Percentiles rank a stretch among this genome's conserved stretches.
These are phyloP conservation scores for Poeciliopsis paucimaculata DNA, from an alignment of 2,797 vertebrate species.

Conservation along the genomic window DNA sequence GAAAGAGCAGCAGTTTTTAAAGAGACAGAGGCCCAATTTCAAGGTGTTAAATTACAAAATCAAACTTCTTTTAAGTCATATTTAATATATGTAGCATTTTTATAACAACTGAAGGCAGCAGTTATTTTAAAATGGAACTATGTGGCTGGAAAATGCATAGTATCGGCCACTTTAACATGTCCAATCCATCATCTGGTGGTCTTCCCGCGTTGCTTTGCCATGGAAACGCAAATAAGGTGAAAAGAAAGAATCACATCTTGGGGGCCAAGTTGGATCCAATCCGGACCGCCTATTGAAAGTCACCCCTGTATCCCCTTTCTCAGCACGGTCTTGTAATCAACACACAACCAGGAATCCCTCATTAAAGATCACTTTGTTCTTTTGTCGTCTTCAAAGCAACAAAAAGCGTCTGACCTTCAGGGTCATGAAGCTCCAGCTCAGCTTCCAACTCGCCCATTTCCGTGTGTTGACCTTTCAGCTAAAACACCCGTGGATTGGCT, in stretches of 20 bases:
- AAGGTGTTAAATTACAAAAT: too few species aligned
- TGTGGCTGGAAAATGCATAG: too few species aligned
- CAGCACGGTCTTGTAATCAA: neutral
- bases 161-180: too few species aligned
- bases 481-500: neutral
- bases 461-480: neutral
- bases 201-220: neutral
- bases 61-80: too few species aligned
- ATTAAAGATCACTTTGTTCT: neutral
- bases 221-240: neutral
- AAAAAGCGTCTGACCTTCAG: neutral
- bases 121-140: too few species aligned
- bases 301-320: neutral
- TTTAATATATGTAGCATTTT: too few species aligned
- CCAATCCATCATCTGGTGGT: neutral
- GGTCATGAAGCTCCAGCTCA: neutral
- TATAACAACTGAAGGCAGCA: too few species aligned
- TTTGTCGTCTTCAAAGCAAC: neutral
- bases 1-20: too few species aligned
- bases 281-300: neutral
- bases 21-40: too few species aligned
- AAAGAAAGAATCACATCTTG: neutral
- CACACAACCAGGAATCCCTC: neutral
- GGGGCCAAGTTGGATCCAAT: neutral
- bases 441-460: neutral